phyloP scores from a whole-genome alignment of 92 coral and sea anemone species.

The Isaurus tuberculatus region DNA sequence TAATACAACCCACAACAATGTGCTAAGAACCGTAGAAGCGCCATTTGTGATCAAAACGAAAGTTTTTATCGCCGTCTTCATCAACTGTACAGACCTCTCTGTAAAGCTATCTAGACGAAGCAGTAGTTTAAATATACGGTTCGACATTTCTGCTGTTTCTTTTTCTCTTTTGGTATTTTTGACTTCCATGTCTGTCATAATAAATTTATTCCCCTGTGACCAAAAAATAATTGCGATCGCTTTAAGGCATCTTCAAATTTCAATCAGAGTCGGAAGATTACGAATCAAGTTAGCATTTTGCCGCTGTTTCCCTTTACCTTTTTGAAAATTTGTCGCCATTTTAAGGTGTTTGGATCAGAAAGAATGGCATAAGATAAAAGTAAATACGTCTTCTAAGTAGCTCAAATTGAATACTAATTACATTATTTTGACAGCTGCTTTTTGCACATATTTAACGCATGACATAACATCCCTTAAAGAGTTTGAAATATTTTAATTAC shows the following conservation, averaged over 20 bases:
- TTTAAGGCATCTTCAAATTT: slow-evolving; percentile 1
- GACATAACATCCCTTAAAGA: neutral
- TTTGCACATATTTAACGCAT: slow-evolving; percentile 41
- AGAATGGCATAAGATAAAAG: neutral
- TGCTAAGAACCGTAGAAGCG: neutral
- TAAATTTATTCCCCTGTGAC: neutral
- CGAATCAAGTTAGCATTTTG: neutral
- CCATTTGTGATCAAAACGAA: slow-evolving; percentile 11
- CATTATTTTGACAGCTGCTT: neutral
- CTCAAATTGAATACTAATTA: slow-evolving; percentile 16
- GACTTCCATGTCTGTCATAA: slow-evolving; percentile 16
- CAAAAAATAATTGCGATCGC: neutral
- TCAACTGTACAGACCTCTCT: neutral
- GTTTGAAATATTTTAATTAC: neutral
- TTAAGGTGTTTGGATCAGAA: neutral
- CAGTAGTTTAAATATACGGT: neutral
- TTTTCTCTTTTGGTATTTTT: neutral
- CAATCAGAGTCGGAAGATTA: slow-evolving; percentile 10
- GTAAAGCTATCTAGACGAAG: neutral
- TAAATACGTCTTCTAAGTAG: slow-evolving; percentile 14
- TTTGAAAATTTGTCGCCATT: slow-evolving; percentile 3
- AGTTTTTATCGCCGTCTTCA: neutral
- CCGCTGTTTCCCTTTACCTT: neutral
- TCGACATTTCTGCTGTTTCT: neutral
- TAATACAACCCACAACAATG: slow-evolving; percentile 16